Evolutionary conservation across 2,888 invertebrate species (phyloP), one percentile per base, ranked within the genome.

Genomic region (Cataglyphis cursor): DNA sequence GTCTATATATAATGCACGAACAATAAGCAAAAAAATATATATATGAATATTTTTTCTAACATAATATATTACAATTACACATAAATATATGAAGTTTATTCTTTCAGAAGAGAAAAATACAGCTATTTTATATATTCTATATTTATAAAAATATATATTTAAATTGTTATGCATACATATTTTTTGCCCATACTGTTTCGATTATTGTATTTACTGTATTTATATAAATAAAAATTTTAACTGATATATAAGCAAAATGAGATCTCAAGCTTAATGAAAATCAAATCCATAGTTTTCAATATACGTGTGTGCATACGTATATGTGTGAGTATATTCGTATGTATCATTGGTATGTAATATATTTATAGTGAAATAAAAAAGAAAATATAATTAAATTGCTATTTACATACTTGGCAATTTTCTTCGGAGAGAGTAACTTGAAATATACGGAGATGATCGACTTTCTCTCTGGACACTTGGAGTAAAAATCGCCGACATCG

Each of bases 151-250:
- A 41, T 41, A 18, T 41, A 24, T 35, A 21, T 59, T 72, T 59
- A 41, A 61, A 4, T 74, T 74, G 28, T 61, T 73, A n/a, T 73
- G 28, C 1, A 12, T 44, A 48, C 31, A 9, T 74, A 15, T 21
- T 41, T 72, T 18, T 72, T 24, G 21, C 18, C 0, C 24, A 61
- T 18, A 61, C 12, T 12, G 3, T 61, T 62, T 31, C 21, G 0
- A 64, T 64, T 64, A 48, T 31, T 74, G 3, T 44, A 48, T 64
- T 74, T 64, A n/a, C 62, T 73, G 8, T 41, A 6, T 21, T 6
- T 64, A 8, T 28, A 64, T 24, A 31, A 75, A 75, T 75, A 44
- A 64, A 75, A 48, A 64, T 74, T 15, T 74, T 72, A 64, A 74
- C 6, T 31, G 9, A 0, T 74, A 41, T 61, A 41, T 8, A 51